These are phyloP conservation scores for Arothron firmamentum DNA, from an alignment of 2,113 vertebrate species.

Conservation along the genomic window DNA sequence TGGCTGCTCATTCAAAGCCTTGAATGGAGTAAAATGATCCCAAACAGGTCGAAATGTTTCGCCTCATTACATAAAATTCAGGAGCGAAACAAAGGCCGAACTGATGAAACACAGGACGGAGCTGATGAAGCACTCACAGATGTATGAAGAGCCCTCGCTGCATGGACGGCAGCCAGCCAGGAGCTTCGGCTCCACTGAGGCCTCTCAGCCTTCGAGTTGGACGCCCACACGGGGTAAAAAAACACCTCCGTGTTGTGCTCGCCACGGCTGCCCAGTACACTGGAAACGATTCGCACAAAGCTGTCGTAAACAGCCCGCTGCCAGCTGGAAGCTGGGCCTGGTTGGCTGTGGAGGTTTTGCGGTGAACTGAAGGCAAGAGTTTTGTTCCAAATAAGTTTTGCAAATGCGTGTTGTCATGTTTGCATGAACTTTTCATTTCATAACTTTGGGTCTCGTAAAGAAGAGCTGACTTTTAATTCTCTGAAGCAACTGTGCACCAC, in stretches of 20 bases:
- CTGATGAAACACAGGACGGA: slow-evolving; percentile 31
- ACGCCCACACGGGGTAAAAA: slow-evolving; percentile 34
- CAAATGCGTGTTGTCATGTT: no score
- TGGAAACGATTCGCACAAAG: slow-evolving; percentile 12
- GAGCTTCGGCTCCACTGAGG: slow-evolving; percentile 43
- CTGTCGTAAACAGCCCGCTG: not conserved
- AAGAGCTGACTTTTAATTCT: no score
- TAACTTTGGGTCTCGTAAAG: no score
- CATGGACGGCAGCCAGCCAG: slow-evolving; percentile 42
- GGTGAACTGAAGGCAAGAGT: not conserved
- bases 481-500: no score
- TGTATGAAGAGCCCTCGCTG: slow-evolving; percentile 38
- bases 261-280: not conserved
- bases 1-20: not conserved
- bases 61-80: slow-evolving; percentile 4
- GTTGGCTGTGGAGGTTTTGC: not conserved
- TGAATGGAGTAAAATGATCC: slow-evolving; percentile 3
- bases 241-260: slow-evolving; percentile 20
- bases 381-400: not conserved
- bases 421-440: no score
- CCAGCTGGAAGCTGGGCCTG: not conserved
- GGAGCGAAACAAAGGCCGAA: slow-evolving; percentile 16
- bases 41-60: slow-evolving; percentile 4
- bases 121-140: slow-evolving; percentile 24
- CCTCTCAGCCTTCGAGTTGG: slow-evolving; percentile 39